Evolutionary conservation across 2,113 vertebrate genomes (phyloP).

Genomic region (Percina caprodes): DNA sequence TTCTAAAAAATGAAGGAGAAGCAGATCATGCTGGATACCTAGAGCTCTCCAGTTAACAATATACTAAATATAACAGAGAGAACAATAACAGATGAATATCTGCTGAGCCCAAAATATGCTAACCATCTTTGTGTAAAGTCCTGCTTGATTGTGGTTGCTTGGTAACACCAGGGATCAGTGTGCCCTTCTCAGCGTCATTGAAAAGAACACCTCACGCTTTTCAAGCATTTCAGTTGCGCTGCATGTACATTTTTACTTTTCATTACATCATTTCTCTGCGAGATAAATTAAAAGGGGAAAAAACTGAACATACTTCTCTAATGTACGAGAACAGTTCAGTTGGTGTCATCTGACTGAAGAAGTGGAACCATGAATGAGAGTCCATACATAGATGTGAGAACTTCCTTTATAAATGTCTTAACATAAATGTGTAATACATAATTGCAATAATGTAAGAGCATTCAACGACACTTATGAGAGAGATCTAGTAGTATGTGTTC

Average conservation of each 20-base stretch:
- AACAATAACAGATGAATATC: constrained; percentile 29
- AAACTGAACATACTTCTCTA: background rate
- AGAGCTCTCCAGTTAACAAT: background rate
- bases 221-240: background rate
- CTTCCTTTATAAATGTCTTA: background rate
- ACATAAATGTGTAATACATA: background rate
- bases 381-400: background rate
- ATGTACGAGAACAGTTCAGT: background rate
- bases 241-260: background rate
- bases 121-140: constrained; percentile 42
- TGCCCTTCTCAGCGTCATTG: constrained; percentile 8
- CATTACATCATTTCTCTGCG: background rate
- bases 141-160: constrained; percentile 55
- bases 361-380: background rate
- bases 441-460: constrained; percentile 4
- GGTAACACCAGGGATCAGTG: constrained; percentile 48
- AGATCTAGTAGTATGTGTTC: background rate
- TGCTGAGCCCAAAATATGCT: constrained; percentile 25
- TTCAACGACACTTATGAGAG: constrained; percentile 6
- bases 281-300: constrained; percentile 4
- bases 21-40: background rate
- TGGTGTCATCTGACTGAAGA: background rate
- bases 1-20: background rate
- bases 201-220: background rate
- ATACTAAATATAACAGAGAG: background rate